Base-by-base conservation (phyloP, 2,888 invertebrate species). In the Sycophila texana region DNA sequence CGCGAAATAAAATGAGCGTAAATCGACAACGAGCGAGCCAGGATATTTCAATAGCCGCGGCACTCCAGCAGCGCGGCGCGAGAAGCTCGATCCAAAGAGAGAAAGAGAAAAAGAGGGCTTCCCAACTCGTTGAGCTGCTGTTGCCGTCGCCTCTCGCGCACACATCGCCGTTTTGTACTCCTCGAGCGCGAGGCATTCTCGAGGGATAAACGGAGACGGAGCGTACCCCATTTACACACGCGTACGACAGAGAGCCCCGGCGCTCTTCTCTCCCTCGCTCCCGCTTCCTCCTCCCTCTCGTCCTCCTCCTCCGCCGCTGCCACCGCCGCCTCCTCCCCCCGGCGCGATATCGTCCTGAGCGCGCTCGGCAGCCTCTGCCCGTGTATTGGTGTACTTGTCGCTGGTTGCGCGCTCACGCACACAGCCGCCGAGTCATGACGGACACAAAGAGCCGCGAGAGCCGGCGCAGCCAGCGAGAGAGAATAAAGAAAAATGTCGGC, bases 231-330 rank as follows among this genome's bases (percentile, higher is more conserved):
- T 71, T 77, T 71, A 77, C 65, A 57, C 79, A 81, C 79, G 75
- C 77, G 67, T 77, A 84, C 65, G 79, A 84, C 83, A 82, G 81
- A 79, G 77, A 77, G n/a, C 77, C 58, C 4, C 73, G 65, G 74
- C 71, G 39, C 63, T 47, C 63, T 39, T 12, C 79, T 70, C 63
- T 61, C 70, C 74, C 77, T 65, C 74, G 61, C 70, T 39, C 20
- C 1, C n/a, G 20, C 68, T 73, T 60, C 61, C 70, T 71, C 60
- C 65, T 63, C 75, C 73, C 51, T 78, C 16, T 60, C 74, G n/a
- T 47, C 13, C 26, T 18, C 16, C 57, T n/a, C 10, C 39, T 14
- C 63, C 16, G 22, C 51, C 49, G 4, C 49, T 4, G 22, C 51
- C 49, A 0, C 49, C 55, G 10, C 39, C 49, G n/a, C 49, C 58